Percentiles rank a stretch among this genome's conserved stretches.
These are phyloP conservation scores for Drosophila suboccidentalis DNA, from an alignment of 2,888 invertebrate species.

Conservation along the genomic window DNA sequence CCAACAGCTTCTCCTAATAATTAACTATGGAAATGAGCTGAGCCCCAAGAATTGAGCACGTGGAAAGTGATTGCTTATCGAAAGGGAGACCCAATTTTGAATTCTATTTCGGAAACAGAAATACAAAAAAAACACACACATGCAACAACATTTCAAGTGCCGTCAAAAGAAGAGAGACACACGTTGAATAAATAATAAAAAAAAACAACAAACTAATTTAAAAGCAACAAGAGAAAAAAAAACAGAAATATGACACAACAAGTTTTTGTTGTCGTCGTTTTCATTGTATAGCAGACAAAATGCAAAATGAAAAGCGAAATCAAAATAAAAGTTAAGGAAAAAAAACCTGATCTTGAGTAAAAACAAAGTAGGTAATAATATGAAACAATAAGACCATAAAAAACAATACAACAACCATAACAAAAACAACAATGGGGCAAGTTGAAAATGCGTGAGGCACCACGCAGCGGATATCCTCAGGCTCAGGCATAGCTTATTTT, in stretches of 20 bases:
- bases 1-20: conserved; percentile 35
- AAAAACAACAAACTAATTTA: conserved; percentile 52
- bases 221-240: conserved; percentile 29
- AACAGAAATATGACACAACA: conserved; percentile 71
- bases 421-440: conserved; percentile 38
- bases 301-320: conserved; percentile 69
- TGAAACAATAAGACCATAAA: conserved; percentile 59
- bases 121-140: conserved; percentile 33
- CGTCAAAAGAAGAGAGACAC: conserved; percentile 15
- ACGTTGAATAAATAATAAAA: conserved; percentile 20
- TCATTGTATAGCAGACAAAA: conserved; percentile 46
- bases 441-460: conserved; percentile 43
- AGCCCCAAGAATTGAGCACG: conserved; percentile 61
- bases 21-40: conserved; percentile 70
- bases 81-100: conserved; percentile 40
- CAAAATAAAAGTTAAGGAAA: conserved; percentile 53
- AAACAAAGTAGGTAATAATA: conserved; percentile 62
- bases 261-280: conserved; percentile 39
- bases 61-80: conserved; percentile 70
- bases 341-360: conserved; percentile 46
- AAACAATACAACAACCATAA: conserved; percentile 30
- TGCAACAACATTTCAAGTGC: conserved; percentile 4
- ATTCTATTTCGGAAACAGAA: conserved; percentile 25
- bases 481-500: conserved; percentile 6
- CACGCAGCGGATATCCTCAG: conserved; percentile 67